Percentiles rank a stretch among this genome's conserved stretches.
These are phyloP conservation scores for Pollenia labialis DNA, from an alignment of 2,888 invertebrate species.

Conservation along the genomic window DNA sequence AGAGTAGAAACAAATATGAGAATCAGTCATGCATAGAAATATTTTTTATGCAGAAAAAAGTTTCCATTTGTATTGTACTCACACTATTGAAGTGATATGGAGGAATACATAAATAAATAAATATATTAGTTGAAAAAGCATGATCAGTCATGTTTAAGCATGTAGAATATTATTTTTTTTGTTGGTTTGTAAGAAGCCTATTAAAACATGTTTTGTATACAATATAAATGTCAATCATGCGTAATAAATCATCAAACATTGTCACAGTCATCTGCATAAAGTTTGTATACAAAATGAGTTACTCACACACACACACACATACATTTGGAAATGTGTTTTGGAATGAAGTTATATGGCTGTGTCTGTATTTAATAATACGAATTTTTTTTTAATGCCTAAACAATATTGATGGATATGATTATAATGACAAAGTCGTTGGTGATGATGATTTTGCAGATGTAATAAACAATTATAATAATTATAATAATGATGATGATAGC, in stretches of 20 bases:
- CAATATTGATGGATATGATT: not conserved
- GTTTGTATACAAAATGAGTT: constrained; percentile 19
- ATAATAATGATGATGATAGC: constrained; percentile 17
- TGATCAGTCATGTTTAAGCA: constrained; percentile 28
- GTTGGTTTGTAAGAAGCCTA: constrained; percentile 42
- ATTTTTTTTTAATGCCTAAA: too few species aligned
- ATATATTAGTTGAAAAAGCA: constrained; percentile 70
- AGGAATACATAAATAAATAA: not conserved
- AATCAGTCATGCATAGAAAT: constrained; percentile 49
- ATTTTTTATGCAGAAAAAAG: constrained; percentile 3
- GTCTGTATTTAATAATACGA: not conserved
- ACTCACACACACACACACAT: not conserved
- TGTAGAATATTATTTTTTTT: not conserved
- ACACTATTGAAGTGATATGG: constrained; percentile 1
- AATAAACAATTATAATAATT: constrained; percentile 34
- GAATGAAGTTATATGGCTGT: not conserved
- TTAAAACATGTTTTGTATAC: constrained; percentile 74
- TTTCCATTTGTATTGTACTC: constrained; percentile 23
- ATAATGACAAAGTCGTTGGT: not conserved
- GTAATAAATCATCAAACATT: constrained; percentile 79
- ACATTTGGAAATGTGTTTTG: not conserved
- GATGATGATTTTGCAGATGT: constrained; percentile 30
- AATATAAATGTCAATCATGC: constrained; percentile 81
- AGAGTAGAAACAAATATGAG: constrained; percentile 33
- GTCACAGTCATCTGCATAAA: constrained; percentile 61